phyloP scores from a whole-genome alignment of 2,113 vertebrate species.

The Albula goreensis region DNA sequence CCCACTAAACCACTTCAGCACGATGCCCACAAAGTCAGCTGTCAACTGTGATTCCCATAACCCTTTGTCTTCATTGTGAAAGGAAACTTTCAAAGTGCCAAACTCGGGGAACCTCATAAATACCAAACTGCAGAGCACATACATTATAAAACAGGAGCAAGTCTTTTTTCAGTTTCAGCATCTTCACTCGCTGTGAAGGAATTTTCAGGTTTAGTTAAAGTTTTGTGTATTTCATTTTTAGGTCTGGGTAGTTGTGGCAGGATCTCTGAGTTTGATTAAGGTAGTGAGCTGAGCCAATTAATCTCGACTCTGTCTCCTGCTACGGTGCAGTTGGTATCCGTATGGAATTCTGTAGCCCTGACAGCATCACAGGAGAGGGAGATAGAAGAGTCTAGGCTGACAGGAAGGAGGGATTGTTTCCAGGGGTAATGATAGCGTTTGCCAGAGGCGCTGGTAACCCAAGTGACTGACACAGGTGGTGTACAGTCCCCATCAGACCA shows the following conservation, averaged over 20 bases:
- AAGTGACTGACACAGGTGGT: neutral
- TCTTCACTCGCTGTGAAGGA: neutral
- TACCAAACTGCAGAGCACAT: neutral
- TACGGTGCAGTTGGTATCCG: neutral
- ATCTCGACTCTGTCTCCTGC: neutral
- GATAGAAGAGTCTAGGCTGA: neutral
- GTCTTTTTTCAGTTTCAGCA: neutral
- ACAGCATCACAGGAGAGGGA: neutral
- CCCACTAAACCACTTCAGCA: neutral
- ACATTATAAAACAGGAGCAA: neutral
- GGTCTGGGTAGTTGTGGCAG: neutral
- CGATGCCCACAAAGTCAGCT: neutral
- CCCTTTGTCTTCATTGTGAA: neutral
- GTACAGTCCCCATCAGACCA: neutral
- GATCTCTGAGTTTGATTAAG: neutral
- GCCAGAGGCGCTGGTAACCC: neutral
- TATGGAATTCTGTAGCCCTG: neutral
- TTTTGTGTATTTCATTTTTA: neutral
- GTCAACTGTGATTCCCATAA: neutral
- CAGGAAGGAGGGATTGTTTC: neutral
- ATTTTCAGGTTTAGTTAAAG: neutral
- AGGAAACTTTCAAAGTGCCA: neutral
- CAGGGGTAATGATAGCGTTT: too few relatives aligned
- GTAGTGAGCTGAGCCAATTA: neutral
- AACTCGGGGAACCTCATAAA: neutral